Evolutionary conservation across 2,888 invertebrate genomes (phyloP), one percentile per base, ranked within the genome.

Genomic region (Drosophila neutralis): DNA sequence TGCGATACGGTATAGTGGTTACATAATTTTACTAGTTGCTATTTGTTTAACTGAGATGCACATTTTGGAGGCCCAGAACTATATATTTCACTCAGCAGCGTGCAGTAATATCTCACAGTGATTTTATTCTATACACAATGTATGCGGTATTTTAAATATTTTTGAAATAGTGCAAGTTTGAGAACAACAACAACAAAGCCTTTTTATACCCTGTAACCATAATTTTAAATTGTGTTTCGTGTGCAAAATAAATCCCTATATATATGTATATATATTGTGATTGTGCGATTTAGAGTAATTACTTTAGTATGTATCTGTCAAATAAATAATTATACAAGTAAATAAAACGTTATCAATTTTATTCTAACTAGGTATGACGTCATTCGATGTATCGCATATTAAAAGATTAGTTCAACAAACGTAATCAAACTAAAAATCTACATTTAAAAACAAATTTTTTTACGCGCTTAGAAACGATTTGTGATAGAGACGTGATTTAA

Each of bases 21-120:
- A 96, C 90, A 93, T 95, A n/a, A 91, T 95, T 80, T 92, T 97
- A 59, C 93, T 96, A 18, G 93, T 95, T 38, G 94, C 96, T 52
- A 95, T 96, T 48, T 95, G 95, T 78, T 92, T 95, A 35, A 96
- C 97, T 0, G 97, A 97, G 92, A 94, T 95, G 92, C 96, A 96
- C 92, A 94, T 96, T 80, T 92, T 94, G 58, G 95, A 95, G 83
- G 94, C 94, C 52, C 94, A 94, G 80, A 94, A 94, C 83, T 94
- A 94, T 90, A 93, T 95, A 77, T 94, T 93, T 90, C 93, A 93
- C 83, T 93, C 93, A 76, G 85, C 93, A 74, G 91, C 92, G 76
- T 92, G 91, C 79, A 93, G 93, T 83, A 92, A 92, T 84, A 91
- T 92, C 73, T 91, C 92, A 81, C 91, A 93, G 90, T 93, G 92